These are phyloP conservation scores for Micropoecilia bifurca DNA, from an alignment of 2,797 vertebrate species.

Conservation along the genomic window DNA sequence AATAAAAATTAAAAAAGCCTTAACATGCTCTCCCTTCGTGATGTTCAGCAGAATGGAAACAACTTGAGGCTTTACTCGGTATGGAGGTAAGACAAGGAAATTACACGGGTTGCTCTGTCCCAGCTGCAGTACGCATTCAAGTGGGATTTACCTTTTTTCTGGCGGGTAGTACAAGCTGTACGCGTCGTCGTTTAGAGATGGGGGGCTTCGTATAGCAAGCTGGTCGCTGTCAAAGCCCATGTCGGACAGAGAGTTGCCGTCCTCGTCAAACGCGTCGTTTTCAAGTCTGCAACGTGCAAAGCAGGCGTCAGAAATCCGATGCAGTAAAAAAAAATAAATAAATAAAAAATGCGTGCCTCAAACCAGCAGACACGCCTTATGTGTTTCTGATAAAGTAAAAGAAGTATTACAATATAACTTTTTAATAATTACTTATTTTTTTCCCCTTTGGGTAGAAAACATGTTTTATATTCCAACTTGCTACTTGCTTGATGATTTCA, in stretches of 20 bases:
- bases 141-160: constrained; percentile 86
- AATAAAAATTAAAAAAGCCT: constrained; percentile 13
- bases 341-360: constrained; percentile 38
- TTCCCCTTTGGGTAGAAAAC: not conserved
- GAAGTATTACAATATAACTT: not conserved
- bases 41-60: constrained; percentile 13
- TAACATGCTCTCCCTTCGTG: not conserved
- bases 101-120: constrained; percentile 69
- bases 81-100: constrained; percentile 71
- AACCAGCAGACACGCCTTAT: constrained; percentile 28
- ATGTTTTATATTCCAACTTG: constrained; percentile 8
- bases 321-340: constrained; percentile 16
- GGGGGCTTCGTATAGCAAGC: constrained; percentile 87
- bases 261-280: constrained; percentile 92
- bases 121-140: constrained; percentile 9
- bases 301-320: constrained; percentile 41
- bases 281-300: constrained; percentile 80
- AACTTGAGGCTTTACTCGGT: constrained; percentile 71
- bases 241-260: constrained; percentile 89
- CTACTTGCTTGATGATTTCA: constrained; percentile 3
- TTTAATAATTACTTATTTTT: not conserved
- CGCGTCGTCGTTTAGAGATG: constrained; percentile 87
- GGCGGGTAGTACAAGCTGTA: constrained; percentile 89
- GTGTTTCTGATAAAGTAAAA: not conserved
- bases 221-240: constrained; percentile 89